Evolutionary conservation across 2,113 vertebrate genomes (phyloP).

Genomic region (Phrynocephalus versicolor): DNA sequence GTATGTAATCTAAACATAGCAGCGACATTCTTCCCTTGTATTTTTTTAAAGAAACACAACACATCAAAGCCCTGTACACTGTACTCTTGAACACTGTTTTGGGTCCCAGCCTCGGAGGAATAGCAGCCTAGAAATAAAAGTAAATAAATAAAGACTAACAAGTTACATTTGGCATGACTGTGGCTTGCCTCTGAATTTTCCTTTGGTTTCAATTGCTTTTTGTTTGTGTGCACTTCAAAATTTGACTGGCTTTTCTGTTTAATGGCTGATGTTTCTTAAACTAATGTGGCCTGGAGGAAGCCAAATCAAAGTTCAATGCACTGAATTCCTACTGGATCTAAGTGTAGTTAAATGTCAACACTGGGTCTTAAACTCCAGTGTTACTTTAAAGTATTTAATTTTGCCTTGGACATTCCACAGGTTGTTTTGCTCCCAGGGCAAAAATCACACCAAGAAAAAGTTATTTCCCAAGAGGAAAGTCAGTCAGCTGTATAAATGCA

Average conservation of each 20-base stretch:
- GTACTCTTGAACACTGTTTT: too few species aligned
- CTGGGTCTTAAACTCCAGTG: neutral
- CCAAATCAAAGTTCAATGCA: neutral
- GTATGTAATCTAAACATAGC: neutral
- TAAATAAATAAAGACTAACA: too few species aligned
- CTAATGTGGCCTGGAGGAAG: neutral
- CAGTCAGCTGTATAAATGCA: neutral
- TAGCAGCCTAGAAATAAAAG: too few species aligned
- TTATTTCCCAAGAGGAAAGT: neutral
- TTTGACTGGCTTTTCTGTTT: neutral
- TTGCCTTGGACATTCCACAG: neutral
- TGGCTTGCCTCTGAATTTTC: too few species aligned
- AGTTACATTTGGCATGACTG: too few species aligned
- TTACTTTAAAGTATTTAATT: neutral
- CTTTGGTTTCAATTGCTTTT: neutral
- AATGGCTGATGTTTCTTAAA: neutral
- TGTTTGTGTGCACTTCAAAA: neutral
- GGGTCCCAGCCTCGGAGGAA: too few species aligned
- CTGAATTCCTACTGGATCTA: neutral
- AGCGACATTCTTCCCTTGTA: neutral
- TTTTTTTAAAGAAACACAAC: neutral
- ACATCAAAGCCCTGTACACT: too few species aligned
- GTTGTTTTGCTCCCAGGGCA: neutral
- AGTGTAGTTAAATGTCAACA: neutral
- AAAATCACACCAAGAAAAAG: neutral